phyloP scores from a whole-genome alignment of 2,797 vertebrate genomes.

The Crocodylus rhombifer region DNA sequence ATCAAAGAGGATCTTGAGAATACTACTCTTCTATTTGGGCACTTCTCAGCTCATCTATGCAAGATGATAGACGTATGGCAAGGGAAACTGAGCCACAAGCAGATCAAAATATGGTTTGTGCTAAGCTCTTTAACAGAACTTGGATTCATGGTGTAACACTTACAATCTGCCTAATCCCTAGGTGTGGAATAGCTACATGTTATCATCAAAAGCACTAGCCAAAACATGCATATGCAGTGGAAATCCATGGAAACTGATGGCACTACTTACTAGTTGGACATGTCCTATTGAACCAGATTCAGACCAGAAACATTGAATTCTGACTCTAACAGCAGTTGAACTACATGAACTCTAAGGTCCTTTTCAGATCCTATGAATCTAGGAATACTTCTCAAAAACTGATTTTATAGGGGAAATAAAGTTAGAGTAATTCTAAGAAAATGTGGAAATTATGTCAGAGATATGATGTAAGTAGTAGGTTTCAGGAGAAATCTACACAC shows the following conservation, averaged over 20 bases:
- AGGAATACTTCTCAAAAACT: too few species aligned
- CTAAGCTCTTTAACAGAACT: accelerated
- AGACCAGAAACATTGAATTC: background rate
- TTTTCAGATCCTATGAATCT: too few species aligned
- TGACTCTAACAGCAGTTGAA: too few species aligned
- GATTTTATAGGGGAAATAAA: too few species aligned
- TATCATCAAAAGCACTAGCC: background rate
- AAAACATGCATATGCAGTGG: background rate
- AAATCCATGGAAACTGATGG: background rate
- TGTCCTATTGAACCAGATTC: background rate
- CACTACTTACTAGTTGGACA: background rate
- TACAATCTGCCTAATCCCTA: accelerated
- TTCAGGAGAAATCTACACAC: slow-evolving; percentile 71
- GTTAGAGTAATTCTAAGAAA: slow-evolving; percentile 50
- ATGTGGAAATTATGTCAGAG: slow-evolving; percentile 55
- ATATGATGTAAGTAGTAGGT: slow-evolving; percentile 53
- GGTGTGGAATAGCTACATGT: background rate
- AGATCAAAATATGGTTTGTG: background rate
- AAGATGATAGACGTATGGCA: accelerated
- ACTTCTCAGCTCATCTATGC: background rate
- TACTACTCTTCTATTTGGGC: accelerated
- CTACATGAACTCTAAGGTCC: too few species aligned
- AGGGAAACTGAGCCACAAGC: accelerated
- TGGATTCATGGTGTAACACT: background rate
- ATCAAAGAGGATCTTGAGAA: background rate